Evolutionary conservation across 2,113 vertebrate species (phyloP).

Genomic region (Telmatochromis brachygnathus): DNA sequence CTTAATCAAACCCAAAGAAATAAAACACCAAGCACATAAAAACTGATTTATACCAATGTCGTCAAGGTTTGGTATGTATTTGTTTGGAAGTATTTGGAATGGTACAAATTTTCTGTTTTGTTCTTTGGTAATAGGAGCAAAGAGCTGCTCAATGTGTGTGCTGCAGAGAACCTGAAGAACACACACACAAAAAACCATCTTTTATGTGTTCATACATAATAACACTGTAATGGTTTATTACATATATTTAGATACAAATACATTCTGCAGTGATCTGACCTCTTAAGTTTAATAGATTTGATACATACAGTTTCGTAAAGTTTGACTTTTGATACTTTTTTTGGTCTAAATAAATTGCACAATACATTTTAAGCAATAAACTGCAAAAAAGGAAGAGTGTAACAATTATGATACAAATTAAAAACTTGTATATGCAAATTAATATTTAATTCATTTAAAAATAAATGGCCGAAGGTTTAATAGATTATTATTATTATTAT

Average conservation of each 20-base stretch:
- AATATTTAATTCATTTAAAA: rapidly evolving
- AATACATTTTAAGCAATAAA: background rate
- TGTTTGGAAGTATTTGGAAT: rapidly evolving
- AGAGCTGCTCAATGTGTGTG: background rate
- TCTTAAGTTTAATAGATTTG: background rate
- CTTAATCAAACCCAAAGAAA: background rate
- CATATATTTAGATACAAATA: background rate
- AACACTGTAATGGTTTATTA: background rate
- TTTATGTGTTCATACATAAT: background rate
- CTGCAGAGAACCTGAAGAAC: background rate
- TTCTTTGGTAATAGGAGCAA: background rate
- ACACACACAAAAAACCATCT: background rate
- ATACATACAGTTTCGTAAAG: background rate
- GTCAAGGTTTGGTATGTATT: background rate
- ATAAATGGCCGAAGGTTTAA: background rate
- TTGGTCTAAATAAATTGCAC: background rate
- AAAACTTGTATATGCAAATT: background rate
- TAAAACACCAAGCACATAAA: background rate
- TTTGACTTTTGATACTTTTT: background rate
- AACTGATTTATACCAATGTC: background rate
- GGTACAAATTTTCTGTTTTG: background rate
- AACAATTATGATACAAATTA: background rate
- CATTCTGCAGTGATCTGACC: background rate
- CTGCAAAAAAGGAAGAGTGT: background rate
- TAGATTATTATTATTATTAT: background rate